phyloP scores from a whole-genome alignment of 2,113 vertebrate genomes.

The Mobula hypostoma region DNA sequence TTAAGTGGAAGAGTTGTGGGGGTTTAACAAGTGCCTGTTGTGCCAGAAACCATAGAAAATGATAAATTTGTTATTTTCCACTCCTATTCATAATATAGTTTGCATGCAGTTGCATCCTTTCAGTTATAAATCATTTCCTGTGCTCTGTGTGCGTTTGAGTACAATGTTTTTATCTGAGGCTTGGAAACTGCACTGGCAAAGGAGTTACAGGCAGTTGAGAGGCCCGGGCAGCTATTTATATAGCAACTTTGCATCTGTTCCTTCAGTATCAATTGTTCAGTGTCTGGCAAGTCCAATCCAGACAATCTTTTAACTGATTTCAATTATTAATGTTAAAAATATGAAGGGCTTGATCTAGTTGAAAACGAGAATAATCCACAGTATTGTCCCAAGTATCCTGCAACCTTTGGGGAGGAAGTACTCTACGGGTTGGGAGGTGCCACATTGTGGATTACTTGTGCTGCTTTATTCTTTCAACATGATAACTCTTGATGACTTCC shows the following conservation, averaged over 20 bases:
- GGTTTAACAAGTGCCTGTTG: neutral
- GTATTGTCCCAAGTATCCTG: too few relatives aligned
- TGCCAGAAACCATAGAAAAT: neutral
- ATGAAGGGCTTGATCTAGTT: neutral
- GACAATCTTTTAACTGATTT: neutral
- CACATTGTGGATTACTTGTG: too few relatives aligned
- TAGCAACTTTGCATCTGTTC: neutral
- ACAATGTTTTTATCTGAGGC: neutral
- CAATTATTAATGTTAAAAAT: neutral
- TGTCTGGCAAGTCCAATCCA: neutral
- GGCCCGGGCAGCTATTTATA: neutral
- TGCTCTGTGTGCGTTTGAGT: neutral
- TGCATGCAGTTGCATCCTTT: neutral
- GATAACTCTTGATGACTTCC: too few relatives aligned
- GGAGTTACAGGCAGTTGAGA: neutral
- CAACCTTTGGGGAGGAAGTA: too few relatives aligned
- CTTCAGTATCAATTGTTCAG: neutral
- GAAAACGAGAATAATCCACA: neutral
- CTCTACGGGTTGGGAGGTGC: too few relatives aligned
- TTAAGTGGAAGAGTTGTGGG: neutral
- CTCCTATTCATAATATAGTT: neutral
- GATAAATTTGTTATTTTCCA: conserved; percentile 11
- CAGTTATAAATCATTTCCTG: conserved; percentile 17
- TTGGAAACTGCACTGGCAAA: neutral
- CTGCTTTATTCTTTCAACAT: too few relatives aligned